Percentiles rank a stretch among this genome's conserved stretches.
These are phyloP conservation scores for Drosophila equinoxialis DNA, from an alignment of 1,140 invertebrate genomes.

Conservation along the genomic window DNA sequence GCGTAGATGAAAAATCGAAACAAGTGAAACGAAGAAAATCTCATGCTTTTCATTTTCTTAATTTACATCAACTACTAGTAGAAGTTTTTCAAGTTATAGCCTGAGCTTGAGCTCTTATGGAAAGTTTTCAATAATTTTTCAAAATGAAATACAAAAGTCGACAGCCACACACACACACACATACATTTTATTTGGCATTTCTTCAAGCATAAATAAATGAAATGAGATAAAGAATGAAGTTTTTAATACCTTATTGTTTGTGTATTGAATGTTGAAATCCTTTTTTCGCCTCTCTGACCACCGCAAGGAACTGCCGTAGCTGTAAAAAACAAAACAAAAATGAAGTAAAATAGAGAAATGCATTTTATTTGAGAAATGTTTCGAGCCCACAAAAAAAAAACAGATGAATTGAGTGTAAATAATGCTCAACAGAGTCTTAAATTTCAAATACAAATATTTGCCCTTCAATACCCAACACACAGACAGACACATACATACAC, in stretches of 20 bases:
- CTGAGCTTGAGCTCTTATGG: background rate
- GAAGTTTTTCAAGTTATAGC: background rate
- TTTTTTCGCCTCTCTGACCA: background rate
- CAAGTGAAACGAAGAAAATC: slow-evolving; percentile 19
- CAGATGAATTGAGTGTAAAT: slow-evolving; percentile 57
- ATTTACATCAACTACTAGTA: background rate
- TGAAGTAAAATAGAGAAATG: slow-evolving; percentile 1
- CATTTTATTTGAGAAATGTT: background rate
- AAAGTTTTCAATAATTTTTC: slow-evolving; percentile 8
- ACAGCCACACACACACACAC: too few relatives aligned
- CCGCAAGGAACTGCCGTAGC: background rate
- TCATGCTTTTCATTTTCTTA: slow-evolving; percentile 4
- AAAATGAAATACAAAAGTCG: background rate
- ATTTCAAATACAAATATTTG: slow-evolving; percentile 43
- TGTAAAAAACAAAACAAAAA: slow-evolving; percentile 36
- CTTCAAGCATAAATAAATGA: slow-evolving; percentile 1
- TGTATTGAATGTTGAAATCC: background rate
- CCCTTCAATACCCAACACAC: background rate
- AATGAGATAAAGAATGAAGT: background rate
- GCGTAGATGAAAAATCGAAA: slow-evolving; percentile 13
- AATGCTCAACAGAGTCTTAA: slow-evolving; percentile 47
- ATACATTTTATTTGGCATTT: background rate
- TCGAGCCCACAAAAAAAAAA: background rate
- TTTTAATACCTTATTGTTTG: slow-evolving; percentile 1
- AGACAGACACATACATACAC: background rate